Conservation (phyloP, 2,113 vertebrate genomes). For the Herpailurus yagouaroundi region DNA sequence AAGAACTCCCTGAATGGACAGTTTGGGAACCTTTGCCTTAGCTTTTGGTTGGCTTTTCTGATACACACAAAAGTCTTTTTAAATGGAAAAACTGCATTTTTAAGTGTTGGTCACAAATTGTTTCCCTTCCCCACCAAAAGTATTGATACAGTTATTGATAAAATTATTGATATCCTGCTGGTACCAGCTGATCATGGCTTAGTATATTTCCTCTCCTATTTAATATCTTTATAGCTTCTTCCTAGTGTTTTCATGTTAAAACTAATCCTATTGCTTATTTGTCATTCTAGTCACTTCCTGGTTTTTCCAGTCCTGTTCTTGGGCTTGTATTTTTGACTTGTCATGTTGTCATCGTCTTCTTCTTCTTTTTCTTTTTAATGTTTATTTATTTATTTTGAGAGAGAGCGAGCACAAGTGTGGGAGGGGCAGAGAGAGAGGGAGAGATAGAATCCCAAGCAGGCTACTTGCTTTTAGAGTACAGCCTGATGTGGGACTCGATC, state of each 20-base stretch:
- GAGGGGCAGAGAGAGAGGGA: no score
- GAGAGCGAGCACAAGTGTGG: no score
- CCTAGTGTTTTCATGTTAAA: conserved; percentile 22
- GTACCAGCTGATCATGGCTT: neutral
- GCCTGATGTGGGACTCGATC: no score
- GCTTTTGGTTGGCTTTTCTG: conserved; percentile 44
- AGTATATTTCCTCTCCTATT: neutral
- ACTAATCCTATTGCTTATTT: neutral
- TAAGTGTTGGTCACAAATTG: neutral
- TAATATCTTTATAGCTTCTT: conserved; percentile 28
- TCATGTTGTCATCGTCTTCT: no score
- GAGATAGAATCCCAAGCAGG: no score
- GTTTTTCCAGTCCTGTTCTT: neutral
- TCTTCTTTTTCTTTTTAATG: no score
- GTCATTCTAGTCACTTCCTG: neutral
- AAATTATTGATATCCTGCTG: conserved; percentile 17
- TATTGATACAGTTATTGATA: neutral
- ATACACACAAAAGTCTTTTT: neutral
- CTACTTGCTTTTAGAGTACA: no score
- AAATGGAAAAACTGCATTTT: neutral
- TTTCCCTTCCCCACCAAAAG: neutral
- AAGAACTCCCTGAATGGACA: neutral
- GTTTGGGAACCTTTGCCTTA: neutral
- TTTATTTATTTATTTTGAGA: no score
- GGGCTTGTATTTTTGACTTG: conserved; percentile 1